Percentiles rank a stretch among this genome's conserved stretches.
These are phyloP conservation scores for Drosophila demipolita DNA, from an alignment of 2,888 invertebrate species.

Conservation along the genomic window DNA sequence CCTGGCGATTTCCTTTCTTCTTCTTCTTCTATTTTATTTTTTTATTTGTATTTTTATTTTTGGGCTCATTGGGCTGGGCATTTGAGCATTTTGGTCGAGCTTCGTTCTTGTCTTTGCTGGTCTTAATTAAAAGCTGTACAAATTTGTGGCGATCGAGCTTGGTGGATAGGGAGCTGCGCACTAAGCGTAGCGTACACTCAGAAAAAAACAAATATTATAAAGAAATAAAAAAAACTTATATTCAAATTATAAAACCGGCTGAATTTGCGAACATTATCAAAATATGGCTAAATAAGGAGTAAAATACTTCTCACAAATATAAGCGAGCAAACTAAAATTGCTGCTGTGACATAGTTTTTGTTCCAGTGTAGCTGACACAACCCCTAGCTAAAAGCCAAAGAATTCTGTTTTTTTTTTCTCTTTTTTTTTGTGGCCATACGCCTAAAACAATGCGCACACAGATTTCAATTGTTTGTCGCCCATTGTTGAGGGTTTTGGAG, in stretches of 20 bases:
- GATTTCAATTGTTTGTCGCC: constrained; percentile 80
- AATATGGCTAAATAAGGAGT: background rate
- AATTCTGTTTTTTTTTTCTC: constrained; percentile 11
- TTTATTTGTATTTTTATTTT: constrained; percentile 4
- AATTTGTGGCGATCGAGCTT: constrained; percentile 43
- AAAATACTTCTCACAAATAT: background rate
- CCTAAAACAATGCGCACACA: constrained; percentile 76
- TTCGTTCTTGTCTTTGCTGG: constrained; percentile 67
- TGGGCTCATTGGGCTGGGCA: constrained; percentile 56
- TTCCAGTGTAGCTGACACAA: constrained; percentile 32
- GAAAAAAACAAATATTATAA: background rate
- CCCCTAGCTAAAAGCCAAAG: constrained; percentile 37
- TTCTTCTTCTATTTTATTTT: constrained; percentile 5
- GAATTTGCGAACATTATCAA: background rate
- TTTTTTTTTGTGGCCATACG: constrained; percentile 31
- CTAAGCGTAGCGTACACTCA: constrained; percentile 8
- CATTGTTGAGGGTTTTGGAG: constrained; percentile 66
- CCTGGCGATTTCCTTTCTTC: constrained; percentile 51
- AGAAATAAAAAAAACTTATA: background rate
- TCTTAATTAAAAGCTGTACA: constrained; percentile 77
- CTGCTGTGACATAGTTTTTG: background rate
- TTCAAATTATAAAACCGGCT: background rate
- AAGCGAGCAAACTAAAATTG: too few species aligned
- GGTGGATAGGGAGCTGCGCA: constrained; percentile 1
- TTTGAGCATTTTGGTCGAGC: constrained; percentile 34